phyloP scores from a whole-genome alignment of 2,113 vertebrate species.

The Apteryx mantelli region DNA sequence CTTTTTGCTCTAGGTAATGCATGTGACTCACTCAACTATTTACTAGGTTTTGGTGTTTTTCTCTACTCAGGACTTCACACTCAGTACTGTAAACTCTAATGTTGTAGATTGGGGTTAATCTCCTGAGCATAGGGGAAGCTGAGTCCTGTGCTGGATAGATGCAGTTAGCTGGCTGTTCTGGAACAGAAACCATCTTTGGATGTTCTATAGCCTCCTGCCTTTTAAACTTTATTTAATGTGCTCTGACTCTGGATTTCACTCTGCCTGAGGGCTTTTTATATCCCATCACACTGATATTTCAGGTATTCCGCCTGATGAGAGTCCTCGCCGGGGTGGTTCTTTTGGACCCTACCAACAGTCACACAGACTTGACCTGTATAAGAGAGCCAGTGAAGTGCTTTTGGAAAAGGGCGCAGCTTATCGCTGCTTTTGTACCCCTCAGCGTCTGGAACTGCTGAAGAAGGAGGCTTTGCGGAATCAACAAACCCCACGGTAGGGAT shows the following conservation, averaged over 20 bases:
- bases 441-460: slow-evolving; percentile 89
- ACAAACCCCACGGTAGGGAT: slow-evolving; percentile 86
- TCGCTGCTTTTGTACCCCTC: slow-evolving; percentile 89
- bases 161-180: neutral
- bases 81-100: rapidly evolving
- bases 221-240: rapidly evolving
- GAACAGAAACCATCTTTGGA: too few species aligned
- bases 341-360: slow-evolving; percentile 91
- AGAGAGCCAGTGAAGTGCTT: slow-evolving; percentile 67
- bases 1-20: neutral
- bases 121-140: neutral
- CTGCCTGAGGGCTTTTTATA: rapidly evolving
- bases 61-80: neutral
- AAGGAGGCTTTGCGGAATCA: slow-evolving; percentile 85
- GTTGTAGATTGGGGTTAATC: neutral
- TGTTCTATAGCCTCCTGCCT: neutral
- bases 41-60: too few species aligned
- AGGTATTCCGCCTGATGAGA: slow-evolving; percentile 94
- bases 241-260: rapidly evolving
- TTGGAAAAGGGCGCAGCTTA: slow-evolving; percentile 84
- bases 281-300: rapidly evolving
- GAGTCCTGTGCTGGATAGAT: neutral
- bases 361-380: slow-evolving; percentile 83
- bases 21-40: neutral
- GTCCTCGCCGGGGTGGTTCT: slow-evolving; percentile 83